phyloP scores from a whole-genome alignment of 2,888 invertebrate genomes.

The Stenichneumon culpator region DNA sequence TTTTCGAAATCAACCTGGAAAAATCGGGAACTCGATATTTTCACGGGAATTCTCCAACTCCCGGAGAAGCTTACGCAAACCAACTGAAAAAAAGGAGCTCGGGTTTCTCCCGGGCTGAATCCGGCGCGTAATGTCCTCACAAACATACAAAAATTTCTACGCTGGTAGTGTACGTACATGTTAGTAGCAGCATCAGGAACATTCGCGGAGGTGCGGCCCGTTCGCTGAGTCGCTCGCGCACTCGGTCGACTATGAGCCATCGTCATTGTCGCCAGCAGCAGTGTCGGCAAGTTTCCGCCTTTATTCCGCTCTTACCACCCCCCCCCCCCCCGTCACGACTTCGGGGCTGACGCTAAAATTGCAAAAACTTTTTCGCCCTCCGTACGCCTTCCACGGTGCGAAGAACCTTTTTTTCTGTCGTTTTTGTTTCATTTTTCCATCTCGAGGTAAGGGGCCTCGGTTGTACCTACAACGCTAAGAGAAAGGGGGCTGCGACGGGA shows the following conservation, averaged over 20 bases:
- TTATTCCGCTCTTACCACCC: slow-evolving; percentile 31
- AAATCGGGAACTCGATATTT: background rate
- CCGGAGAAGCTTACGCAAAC: background rate
- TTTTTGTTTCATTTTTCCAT: slow-evolving; percentile 66
- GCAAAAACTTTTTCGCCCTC: slow-evolving; percentile 65
- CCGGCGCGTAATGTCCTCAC: slow-evolving; percentile 15
- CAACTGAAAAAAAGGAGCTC: background rate
- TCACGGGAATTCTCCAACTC: background rate
- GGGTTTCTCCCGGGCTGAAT: background rate
- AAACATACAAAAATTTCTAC: background rate
- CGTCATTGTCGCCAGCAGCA: slow-evolving; percentile 60
- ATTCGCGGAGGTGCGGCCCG: slow-evolving; percentile 2
- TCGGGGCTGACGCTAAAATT: slow-evolving; percentile 61
- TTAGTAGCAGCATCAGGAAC: slow-evolving; percentile 16
- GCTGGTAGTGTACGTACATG: background rate
- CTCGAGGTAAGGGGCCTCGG: slow-evolving; percentile 45
- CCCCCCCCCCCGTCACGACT: background rate
- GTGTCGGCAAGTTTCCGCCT: slow-evolving; percentile 56
- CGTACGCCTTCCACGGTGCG: slow-evolving; percentile 2
- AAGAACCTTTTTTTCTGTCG: background rate
- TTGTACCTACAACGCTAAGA: slow-evolving; percentile 47
- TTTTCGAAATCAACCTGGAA: background rate
- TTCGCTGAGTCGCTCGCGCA: background rate
- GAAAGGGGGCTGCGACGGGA: background rate
- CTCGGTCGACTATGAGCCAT: slow-evolving; percentile 48